A percentile compares a stretch with the other conserved stretches of the same genome.
Evolutionary conservation across 2,797 vertebrate species (phyloP).

Genomic region (Mormyrops boulengeri): DNA sequence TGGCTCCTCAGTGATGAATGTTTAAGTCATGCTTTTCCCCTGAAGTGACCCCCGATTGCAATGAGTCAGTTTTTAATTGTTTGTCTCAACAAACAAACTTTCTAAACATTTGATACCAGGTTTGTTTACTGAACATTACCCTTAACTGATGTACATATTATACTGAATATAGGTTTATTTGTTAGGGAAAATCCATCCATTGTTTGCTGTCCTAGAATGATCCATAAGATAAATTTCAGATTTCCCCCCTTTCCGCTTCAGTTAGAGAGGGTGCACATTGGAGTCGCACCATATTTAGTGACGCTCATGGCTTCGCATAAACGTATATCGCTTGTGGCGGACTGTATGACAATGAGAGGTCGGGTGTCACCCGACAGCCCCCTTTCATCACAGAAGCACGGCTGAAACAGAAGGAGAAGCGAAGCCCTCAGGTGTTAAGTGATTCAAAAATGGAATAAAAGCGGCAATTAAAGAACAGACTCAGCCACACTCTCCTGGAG

Average conservation of each 20-base stretch:
- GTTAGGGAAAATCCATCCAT: not conserved
- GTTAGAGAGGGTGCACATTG: not conserved
- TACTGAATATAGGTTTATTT: not conserved
- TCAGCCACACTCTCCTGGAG: not conserved
- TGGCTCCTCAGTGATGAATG: not conserved
- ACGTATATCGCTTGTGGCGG: not conserved
- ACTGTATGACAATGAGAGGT: not conserved
- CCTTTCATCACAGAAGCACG: not conserved
- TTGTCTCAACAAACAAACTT: not conserved
- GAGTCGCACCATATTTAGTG: not conserved
- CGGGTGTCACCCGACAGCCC: not conserved
- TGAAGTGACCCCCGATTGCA: not conserved
- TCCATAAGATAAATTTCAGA: not conserved
- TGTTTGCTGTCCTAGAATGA: not conserved
- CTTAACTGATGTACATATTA: not conserved
- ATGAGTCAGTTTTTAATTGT: not conserved
- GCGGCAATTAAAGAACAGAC: not conserved
- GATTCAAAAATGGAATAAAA: not conserved
- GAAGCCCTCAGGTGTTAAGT: slow-evolving; percentile 1
- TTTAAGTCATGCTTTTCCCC: not conserved
- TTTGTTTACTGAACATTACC: not conserved
- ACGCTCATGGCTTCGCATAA: not conserved
- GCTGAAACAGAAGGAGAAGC: not conserved
- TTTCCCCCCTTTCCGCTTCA: not conserved
- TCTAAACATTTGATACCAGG: not conserved